Percentiles rank a stretch among this genome's conserved stretches.
Conservation (phyloP, 2,888 invertebrate genomes). For the Acrobasis repandana region DNA sequence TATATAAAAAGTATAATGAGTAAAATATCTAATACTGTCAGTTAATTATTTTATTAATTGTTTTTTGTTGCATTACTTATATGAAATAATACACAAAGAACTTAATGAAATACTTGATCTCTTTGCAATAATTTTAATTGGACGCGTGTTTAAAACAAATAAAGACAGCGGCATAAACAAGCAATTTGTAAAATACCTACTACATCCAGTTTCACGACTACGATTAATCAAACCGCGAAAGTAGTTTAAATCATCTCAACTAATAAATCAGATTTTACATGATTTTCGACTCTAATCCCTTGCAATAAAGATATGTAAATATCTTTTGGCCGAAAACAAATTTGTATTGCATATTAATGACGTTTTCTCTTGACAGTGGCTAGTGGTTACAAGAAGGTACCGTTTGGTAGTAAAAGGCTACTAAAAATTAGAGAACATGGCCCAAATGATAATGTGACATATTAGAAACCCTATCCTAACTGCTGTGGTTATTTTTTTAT, state of each 20-base stretch:
- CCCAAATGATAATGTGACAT: neutral
- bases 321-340: constrained; percentile 7
- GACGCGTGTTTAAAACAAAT: neutral
- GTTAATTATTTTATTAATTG: no score
- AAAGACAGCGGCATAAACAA: neutral
- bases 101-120: no score
- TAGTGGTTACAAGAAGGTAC: neutral
- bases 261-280: neutral
- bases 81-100: no score
- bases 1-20: no score
- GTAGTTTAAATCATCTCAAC: neutral
- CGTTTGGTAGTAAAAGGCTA: constrained; percentile 17
- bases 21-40: no score
- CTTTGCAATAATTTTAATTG: no score
- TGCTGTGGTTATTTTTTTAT: neutral
- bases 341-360: constrained; percentile 22
- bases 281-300: constrained; percentile 14
- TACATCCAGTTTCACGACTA: neutral
- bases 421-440: constrained; percentile 1
- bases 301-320: constrained; percentile 7
- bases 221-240: constrained; percentile 20
- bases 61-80: no score
- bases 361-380: constrained; percentile 14
- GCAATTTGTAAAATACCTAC: constrained; percentile 15
- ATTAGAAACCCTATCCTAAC: neutral